Percentiles rank a stretch among this genome's conserved stretches.
Conservation (phyloP, 2,797 vertebrate genomes). For the Crenuchus spilurus region DNA sequence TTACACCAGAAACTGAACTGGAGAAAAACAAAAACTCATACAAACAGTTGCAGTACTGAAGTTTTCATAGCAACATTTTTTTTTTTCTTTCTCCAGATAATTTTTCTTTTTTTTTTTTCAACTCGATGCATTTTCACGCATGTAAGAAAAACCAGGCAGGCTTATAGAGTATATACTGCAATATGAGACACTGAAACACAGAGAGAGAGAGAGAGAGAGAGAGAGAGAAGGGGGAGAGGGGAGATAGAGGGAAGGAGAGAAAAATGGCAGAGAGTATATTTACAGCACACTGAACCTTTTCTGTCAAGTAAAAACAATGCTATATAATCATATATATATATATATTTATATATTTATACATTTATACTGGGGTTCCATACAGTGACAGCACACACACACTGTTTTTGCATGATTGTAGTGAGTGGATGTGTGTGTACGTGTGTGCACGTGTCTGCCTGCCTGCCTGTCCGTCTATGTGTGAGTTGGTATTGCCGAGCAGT, state of each 20-base stretch:
- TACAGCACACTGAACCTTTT: slow-evolving; percentile 80
- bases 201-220: slow-evolving; percentile 45
- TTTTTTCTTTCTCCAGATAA: slow-evolving; percentile 61
- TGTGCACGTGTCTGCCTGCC: slow-evolving; percentile 12
- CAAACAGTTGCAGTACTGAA: slow-evolving; percentile 78
- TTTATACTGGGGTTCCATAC: slow-evolving; percentile 73
- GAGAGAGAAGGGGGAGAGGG: slow-evolving; percentile 39
- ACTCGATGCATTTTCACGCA: slow-evolving; percentile 74
- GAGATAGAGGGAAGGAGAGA: slow-evolving; percentile 36
- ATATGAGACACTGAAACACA: slow-evolving; percentile 70
- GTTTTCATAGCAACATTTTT: slow-evolving; percentile 68
- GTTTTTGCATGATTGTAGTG: slow-evolving; percentile 62
- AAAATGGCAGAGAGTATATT: slow-evolving; percentile 69
- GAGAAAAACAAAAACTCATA: slow-evolving; percentile 61
- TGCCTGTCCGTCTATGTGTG: slow-evolving; percentile 40
- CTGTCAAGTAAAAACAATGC: slow-evolving; percentile 81
- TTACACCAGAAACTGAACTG: slow-evolving; percentile 65
- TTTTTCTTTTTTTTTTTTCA: slow-evolving; percentile 55
- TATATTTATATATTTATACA: slow-evolving; percentile 70
- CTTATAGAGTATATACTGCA: slow-evolving; percentile 76
- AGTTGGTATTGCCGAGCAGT: slow-evolving; percentile 42
- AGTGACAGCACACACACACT: slow-evolving; percentile 66
- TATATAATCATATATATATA: slow-evolving; percentile 84
- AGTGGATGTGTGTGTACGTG: slow-evolving; percentile 44
- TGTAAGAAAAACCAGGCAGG: slow-evolving; percentile 82